Evolutionary conservation across 2,797 vertebrate species (phyloP).

Genomic region (Erithacus rubecula): DNA sequence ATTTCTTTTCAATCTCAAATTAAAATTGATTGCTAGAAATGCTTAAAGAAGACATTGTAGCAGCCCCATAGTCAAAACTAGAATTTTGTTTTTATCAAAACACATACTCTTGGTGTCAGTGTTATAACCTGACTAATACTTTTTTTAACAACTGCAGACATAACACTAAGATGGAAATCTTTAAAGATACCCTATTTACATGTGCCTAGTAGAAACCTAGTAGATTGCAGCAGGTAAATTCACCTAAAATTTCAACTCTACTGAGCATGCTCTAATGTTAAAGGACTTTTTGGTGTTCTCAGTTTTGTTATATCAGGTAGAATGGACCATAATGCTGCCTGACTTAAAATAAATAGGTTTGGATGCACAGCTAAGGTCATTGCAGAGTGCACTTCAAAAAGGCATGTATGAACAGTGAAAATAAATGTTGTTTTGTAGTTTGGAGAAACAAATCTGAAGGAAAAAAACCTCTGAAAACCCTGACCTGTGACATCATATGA

Average conservation of each 20-base stretch:
- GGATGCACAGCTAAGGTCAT: neutral
- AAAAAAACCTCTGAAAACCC: neutral
- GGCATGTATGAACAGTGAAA: neutral
- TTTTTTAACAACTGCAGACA: neutral
- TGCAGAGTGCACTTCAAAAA: neutral
- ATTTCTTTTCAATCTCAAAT: neutral
- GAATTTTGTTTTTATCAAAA: neutral
- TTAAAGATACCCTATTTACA: neutral
- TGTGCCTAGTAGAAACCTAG: neutral
- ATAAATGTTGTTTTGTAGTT: neutral
- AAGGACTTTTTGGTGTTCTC: neutral
- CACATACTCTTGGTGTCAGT: neutral
- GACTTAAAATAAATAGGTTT: neutral
- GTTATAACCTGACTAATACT: neutral
- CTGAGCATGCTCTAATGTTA: neutral
- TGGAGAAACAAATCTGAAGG: neutral
- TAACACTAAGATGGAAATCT: neutral
- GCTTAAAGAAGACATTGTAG: neutral
- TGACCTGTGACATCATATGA: accelerated
- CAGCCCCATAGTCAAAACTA: neutral
- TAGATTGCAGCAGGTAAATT: neutral
- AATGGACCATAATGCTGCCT: neutral
- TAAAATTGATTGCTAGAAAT: neutral
- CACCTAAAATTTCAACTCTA: neutral
- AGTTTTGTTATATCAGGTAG: neutral